Evolutionary conservation across 2,797 vertebrate genomes (phyloP).

Genomic region (Artibeus jamaicensis): DNA sequence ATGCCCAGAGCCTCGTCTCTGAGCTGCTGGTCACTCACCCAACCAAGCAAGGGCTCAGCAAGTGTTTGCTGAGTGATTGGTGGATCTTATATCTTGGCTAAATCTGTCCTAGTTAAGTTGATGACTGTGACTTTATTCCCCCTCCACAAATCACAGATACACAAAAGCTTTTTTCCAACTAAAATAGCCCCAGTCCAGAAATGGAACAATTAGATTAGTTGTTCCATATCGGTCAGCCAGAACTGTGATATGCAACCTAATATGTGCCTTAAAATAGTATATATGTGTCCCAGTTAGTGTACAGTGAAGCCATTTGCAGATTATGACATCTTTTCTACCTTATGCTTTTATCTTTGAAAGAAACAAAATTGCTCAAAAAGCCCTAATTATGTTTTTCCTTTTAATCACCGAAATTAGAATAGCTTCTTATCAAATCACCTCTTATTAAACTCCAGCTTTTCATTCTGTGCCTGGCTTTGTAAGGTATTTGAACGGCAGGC

Average conservation of each 20-base stretch:
- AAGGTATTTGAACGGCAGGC: constrained; percentile 41
- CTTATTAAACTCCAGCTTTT: constrained; percentile 63
- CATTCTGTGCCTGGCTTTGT: constrained; percentile 39
- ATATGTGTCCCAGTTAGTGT: neutral
- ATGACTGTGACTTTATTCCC: constrained; percentile 15
- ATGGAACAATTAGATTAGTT: constrained; percentile 38
- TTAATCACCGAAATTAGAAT: constrained; percentile 63
- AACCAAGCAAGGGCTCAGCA: neutral
- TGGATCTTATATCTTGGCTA: neutral
- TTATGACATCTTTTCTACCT: constrained; percentile 48
- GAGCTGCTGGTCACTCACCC: neutral
- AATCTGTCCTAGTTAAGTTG: neutral
- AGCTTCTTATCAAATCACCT: constrained; percentile 67
- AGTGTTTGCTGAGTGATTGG: neutral
- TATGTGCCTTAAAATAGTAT: neutral
- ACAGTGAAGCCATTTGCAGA: neutral
- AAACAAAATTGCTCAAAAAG: constrained; percentile 63
- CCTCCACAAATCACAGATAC: constrained; percentile 19
- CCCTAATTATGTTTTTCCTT: constrained; percentile 59
- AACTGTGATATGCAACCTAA: neutral
- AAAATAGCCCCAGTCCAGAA: constrained; percentile 39
- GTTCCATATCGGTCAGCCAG: neutral
- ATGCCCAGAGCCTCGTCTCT: neutral
- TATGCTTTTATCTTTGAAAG: constrained; percentile 63
- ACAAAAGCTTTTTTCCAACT: neutral